These are phyloP conservation scores for Ctenodactylus gundi DNA, from an alignment of 2,113 vertebrate species.

Conservation along the genomic window DNA sequence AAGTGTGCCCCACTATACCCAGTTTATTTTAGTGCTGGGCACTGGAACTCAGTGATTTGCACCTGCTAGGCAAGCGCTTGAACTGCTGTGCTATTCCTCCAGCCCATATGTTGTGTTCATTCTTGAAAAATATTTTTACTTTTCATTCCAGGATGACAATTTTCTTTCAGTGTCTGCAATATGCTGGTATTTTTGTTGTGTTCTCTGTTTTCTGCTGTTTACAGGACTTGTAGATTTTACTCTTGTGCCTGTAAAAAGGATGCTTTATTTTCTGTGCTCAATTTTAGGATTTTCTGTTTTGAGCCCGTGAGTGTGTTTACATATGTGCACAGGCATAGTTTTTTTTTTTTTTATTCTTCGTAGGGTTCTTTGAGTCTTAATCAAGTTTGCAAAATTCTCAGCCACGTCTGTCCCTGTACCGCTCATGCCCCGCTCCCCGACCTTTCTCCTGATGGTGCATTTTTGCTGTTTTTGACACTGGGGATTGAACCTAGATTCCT, in stretches of 20 bases:
- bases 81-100: no score
- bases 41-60: no score
- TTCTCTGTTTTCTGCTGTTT: not conserved
- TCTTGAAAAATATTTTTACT: constrained; percentile 7
- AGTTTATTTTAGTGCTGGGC: no score
- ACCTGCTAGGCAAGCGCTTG: no score
- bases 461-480: not conserved
- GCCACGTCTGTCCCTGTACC: not conserved
- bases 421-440: not conserved
- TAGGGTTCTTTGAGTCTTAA: not conserved
- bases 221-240: not conserved
- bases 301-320: not conserved
- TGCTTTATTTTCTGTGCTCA: not conserved
- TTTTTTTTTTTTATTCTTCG: not conserved
- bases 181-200: not conserved
- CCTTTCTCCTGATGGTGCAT: not conserved
- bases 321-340: not conserved
- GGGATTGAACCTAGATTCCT: not conserved
- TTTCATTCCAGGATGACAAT: not conserved
- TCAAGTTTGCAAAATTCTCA: not conserved
- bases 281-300: not conserved
- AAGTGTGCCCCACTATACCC: no score
- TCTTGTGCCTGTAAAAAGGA: not conserved
- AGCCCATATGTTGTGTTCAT: not conserved
- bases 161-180: not conserved